Conservation (phyloP, 2,797 vertebrate genomes). For the Cephalopachus bancanus region DNA sequence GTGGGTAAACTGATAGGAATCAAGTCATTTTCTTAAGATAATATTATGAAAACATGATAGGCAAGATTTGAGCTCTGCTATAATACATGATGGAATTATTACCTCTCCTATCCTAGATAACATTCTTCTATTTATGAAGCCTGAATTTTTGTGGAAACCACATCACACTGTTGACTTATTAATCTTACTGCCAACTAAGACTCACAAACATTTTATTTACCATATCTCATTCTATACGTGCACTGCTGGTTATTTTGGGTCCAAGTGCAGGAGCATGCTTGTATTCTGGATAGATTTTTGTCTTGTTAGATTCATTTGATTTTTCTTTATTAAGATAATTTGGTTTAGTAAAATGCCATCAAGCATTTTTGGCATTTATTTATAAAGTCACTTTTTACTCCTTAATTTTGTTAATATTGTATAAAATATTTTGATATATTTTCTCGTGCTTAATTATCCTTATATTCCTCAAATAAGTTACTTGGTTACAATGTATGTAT, state of each 20-base stretch:
- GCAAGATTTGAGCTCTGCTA: constrained; percentile 43
- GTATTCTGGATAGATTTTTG: constrained; percentile 53
- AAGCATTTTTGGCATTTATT: constrained; percentile 33
- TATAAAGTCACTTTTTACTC: constrained; percentile 32
- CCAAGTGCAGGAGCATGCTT: background rate
- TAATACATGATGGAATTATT: constrained; percentile 56
- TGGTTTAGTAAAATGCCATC: constrained; percentile 35
- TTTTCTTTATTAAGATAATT: constrained; percentile 56
- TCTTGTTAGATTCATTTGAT: constrained; percentile 2
- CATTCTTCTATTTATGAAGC: constrained; percentile 51
- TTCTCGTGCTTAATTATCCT: constrained; percentile 43
- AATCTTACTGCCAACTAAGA: constrained; percentile 58
- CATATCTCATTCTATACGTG: background rate
- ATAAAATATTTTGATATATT: constrained; percentile 48
- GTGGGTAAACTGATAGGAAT: constrained; percentile 55
- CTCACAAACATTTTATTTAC: constrained; percentile 51
- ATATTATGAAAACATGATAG: constrained; percentile 45
- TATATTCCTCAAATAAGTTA: constrained; percentile 12
- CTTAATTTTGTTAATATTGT: constrained; percentile 59
- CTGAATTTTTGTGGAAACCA: constrained; percentile 51
- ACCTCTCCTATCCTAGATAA: constrained; percentile 49
- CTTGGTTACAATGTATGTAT: constrained; percentile 5
- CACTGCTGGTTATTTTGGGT: background rate
- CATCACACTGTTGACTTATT: constrained; percentile 53
- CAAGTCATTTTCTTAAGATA: constrained; percentile 66